Evolutionary conservation across 2,113 vertebrate species (phyloP).

Genomic region (Zingel zingel): DNA sequence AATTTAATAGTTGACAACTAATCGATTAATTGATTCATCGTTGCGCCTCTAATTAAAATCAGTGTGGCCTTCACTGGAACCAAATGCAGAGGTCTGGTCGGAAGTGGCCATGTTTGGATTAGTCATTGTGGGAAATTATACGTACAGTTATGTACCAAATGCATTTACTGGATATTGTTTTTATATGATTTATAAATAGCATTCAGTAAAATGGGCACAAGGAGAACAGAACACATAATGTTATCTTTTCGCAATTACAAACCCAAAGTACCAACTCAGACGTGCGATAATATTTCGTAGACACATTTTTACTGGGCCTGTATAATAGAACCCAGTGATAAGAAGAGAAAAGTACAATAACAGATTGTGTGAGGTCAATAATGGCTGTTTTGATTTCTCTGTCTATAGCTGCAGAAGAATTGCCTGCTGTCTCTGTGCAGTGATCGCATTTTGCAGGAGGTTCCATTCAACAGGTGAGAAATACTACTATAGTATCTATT

Average conservation of each 20-base stretch:
- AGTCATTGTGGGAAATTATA: not conserved
- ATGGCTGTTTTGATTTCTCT: conserved; percentile 37
- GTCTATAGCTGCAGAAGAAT: conserved; percentile 94
- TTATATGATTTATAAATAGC: not conserved
- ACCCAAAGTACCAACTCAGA: not conserved
- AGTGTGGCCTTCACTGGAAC: not conserved
- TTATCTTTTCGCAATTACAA: not conserved
- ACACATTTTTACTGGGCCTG: not conserved
- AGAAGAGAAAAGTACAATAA: not conserved
- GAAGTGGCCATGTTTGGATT: not conserved
- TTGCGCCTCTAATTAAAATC: too few species aligned
- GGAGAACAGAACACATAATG: not conserved
- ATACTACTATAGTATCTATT: not conserved
- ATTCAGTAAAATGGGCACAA: not conserved
- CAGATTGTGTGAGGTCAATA: not conserved
- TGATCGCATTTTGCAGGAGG: conserved; percentile 97
- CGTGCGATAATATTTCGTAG: not conserved
- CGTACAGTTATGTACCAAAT: not conserved
- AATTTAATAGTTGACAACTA: too few species aligned
- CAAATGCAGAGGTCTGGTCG: not conserved
- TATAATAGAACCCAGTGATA: not conserved
- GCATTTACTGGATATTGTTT: not conserved
- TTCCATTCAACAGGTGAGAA: conserved; percentile 96
- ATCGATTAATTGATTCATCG: too few species aligned
- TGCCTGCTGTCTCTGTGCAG: conserved; percentile 98